phyloP scores from a whole-genome alignment of 2,113 vertebrate species.

The Stomatorhinus ivindoensis region DNA sequence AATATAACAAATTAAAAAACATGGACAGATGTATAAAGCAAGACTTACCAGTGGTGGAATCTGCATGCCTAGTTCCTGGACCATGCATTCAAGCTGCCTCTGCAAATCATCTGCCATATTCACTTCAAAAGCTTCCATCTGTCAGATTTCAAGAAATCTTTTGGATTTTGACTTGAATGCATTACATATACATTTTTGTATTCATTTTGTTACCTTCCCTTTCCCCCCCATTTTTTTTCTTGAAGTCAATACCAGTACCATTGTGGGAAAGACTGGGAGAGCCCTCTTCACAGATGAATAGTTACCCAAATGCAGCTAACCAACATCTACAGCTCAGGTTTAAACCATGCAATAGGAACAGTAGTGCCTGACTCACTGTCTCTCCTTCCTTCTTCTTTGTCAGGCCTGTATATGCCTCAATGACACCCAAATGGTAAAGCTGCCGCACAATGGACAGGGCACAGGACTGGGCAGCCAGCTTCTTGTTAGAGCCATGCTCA shows the following conservation, averaged over 20 bases:
- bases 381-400: conserved; percentile 93
- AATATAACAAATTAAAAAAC: not conserved
- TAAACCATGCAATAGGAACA: not conserved
- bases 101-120: conserved; percentile 66
- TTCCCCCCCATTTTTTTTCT: not conserved
- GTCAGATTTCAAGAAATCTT: conserved; percentile 9
- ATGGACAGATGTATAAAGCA: not conserved
- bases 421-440: conserved; percentile 82
- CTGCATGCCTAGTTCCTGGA: conserved; percentile 72
- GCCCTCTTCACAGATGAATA: not conserved
- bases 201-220: not conserved
- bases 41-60: conserved; percentile 54
- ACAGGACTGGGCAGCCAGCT: conserved; percentile 91
- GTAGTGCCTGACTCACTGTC: conserved; percentile 56
- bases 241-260: not conserved
- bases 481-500: conserved; percentile 95
- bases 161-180: not conserved
- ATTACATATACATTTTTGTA: not conserved
- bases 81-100: conserved; percentile 57
- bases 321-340: not conserved
- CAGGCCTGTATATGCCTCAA: conserved; percentile 82
- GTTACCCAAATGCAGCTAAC: not conserved
- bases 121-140: conserved; percentile 81
- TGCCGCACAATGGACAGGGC: conserved; percentile 89
- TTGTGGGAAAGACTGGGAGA: not conserved